Conservation (phyloP, 2,113 vertebrate genomes). For the Cyprinodon variegatus region DNA sequence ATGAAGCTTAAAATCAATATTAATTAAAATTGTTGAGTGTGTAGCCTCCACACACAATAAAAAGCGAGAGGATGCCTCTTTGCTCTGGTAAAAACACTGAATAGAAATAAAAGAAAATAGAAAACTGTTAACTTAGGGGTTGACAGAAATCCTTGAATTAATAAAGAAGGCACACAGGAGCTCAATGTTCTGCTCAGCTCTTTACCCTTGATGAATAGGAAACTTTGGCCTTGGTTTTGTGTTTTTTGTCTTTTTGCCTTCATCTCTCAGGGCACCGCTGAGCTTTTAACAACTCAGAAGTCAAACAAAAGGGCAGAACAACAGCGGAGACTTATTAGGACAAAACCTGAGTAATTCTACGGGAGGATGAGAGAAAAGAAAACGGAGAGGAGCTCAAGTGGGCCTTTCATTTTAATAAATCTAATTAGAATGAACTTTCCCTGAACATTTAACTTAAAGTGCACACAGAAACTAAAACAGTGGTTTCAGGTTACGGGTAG, state of each 20-base stretch:
- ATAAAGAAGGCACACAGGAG: constrained; percentile 17
- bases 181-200: constrained; percentile 2
- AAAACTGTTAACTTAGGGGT: not conserved
- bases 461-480: not conserved
- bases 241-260: constrained; percentile 3
- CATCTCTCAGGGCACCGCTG: constrained; percentile 15
- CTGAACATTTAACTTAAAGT: constrained; percentile 4
- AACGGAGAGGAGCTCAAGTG: constrained; percentile 20
- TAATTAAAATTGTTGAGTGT: too few relatives aligned
- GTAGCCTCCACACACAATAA: not conserved
- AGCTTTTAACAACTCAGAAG: constrained; percentile 43
- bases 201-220: constrained; percentile 39
- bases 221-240: constrained; percentile 37
- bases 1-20: too few relatives aligned
- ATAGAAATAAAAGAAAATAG: constrained; percentile 18
- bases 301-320: constrained; percentile 55
- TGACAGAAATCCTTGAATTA: constrained; percentile 20
- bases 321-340: constrained; percentile 58
- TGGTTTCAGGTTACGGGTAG: not conserved
- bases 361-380: constrained; percentile 42
- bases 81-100: not conserved
- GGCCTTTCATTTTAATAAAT: constrained; percentile 19
- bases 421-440: constrained; percentile 10
- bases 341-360: constrained; percentile 22
- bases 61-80: not conserved